phyloP scores from a whole-genome alignment of 1,140 invertebrate species.

The Zelostemma sp. region DNA sequence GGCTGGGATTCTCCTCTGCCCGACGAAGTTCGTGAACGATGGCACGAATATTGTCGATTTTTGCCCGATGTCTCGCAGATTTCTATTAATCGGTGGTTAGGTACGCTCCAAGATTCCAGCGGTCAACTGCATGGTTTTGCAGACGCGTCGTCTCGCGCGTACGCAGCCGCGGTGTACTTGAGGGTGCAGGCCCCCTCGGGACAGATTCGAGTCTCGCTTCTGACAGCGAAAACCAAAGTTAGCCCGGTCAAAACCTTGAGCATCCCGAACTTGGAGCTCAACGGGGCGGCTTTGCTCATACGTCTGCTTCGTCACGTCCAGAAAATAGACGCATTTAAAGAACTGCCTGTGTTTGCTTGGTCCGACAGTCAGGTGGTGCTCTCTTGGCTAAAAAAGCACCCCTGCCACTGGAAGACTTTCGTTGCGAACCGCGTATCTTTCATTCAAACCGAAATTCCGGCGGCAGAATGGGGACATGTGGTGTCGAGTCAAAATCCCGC shows the following conservation, averaged over 20 bases:
- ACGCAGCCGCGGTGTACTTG: conserved; percentile 51
- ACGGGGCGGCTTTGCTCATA: conserved; percentile 60
- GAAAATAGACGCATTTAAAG: neutral
- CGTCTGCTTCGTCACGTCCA: conserved; percentile 8
- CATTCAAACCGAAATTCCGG: conserved; percentile 43
- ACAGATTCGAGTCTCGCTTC: conserved; percentile 20
- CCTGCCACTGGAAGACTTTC: conserved; percentile 53
- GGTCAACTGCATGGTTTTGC: conserved; percentile 49
- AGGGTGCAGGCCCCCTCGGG: neutral
- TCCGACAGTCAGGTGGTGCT: conserved; percentile 53
- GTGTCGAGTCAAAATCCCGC: conserved; percentile 49
- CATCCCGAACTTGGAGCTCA: conserved; percentile 70
- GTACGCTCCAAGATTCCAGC: neutral
- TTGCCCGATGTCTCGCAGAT: too few relatives aligned
- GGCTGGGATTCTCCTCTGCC: neutral
- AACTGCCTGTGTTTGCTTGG: conserved; percentile 20
- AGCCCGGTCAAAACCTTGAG: conserved; percentile 63
- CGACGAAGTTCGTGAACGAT: neutral
- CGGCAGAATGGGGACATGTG: conserved; percentile 45
- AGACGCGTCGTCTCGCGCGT: conserved; percentile 49
- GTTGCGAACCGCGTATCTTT: conserved; percentile 55
- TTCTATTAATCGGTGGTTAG: neutral
- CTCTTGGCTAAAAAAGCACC: conserved; percentile 51
- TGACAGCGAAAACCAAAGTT: conserved; percentile 61
- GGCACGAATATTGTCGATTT: neutral